Evolutionary conservation across 2,888 invertebrate species (phyloP).

Genomic region (Perizoma flavofasciatum): DNA sequence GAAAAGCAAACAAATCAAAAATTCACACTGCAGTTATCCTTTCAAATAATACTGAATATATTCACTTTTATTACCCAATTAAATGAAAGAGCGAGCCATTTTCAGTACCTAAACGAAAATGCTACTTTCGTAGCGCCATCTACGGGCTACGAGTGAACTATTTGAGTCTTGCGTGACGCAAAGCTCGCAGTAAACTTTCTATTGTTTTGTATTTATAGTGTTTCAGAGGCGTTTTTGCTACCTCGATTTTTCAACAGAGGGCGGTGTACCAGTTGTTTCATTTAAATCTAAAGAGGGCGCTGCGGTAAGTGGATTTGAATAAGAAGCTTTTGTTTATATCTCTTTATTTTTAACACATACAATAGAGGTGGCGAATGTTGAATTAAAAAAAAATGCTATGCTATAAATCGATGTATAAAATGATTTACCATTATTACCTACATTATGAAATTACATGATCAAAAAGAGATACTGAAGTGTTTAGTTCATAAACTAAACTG

Average conservation of each 20-base stretch:
- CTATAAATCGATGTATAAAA: background rate
- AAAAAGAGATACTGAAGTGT: too few relatives aligned
- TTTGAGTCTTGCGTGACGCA: background rate
- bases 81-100: too few relatives aligned
- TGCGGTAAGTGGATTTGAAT: background rate
- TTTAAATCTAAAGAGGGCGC: background rate
- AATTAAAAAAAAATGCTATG: background rate
- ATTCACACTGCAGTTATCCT: too few relatives aligned
- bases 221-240: slow-evolving; percentile 4
- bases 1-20: too few relatives aligned
- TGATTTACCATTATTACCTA: too few relatives aligned
- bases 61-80: too few relatives aligned
- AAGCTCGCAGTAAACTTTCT: slow-evolving; percentile 12
- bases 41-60: too few relatives aligned
- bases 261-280: slow-evolving; percentile 6
- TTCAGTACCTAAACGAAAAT: too few relatives aligned
- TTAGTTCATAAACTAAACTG: too few relatives aligned
- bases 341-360: background rate
- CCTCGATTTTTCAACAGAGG: slow-evolving; percentile 12
- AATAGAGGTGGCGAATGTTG: background rate
- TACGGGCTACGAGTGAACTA: slow-evolving; percentile 12
- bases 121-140: slow-evolving; percentile 20
- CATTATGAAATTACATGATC: too few relatives aligned
- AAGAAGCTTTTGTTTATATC: background rate
- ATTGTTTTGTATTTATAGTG: background rate